These are phyloP conservation scores for Ophioderma brevispina DNA, from an alignment of 35 echinoderm and acorn worm species.

Conservation along the genomic window DNA sequence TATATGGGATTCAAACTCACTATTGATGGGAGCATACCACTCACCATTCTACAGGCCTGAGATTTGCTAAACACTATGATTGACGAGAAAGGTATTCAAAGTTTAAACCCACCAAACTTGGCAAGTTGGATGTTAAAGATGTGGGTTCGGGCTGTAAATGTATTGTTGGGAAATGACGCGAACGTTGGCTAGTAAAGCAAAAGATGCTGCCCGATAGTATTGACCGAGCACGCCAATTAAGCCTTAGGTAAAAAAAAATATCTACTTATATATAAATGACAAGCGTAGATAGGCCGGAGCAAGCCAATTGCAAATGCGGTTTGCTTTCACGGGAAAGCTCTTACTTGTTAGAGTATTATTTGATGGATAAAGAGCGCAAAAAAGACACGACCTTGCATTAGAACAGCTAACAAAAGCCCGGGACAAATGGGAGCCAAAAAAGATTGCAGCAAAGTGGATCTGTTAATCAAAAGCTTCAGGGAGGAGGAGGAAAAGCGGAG, in stretches of 20 bases:
- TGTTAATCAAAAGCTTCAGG: neutral
- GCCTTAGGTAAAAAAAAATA: neutral
- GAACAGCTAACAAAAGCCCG: neutral
- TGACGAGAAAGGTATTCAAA: neutral
- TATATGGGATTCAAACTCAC: neutral
- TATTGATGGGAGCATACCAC: neutral
- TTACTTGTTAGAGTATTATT: neutral
- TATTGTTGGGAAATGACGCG: neutral
- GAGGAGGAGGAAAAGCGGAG: neutral
- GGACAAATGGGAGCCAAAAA: neutral
- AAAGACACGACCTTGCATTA: neutral
- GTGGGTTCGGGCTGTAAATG: neutral
- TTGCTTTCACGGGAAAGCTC: neutral
- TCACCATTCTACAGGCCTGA: neutral
- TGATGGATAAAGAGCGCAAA: neutral
- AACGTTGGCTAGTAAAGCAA: neutral
- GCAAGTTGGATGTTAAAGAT: neutral
- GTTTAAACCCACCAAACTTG: neutral
- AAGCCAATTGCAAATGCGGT: neutral
- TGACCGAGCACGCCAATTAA: neutral
- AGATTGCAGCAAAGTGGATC: neutral
- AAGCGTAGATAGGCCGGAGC: neutral
- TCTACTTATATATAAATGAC: neutral
- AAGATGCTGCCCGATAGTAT: neutral
- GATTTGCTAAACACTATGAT: neutral